phyloP scores from a whole-genome alignment of 2,113 vertebrate species.

The Leiothrix lutea region DNA sequence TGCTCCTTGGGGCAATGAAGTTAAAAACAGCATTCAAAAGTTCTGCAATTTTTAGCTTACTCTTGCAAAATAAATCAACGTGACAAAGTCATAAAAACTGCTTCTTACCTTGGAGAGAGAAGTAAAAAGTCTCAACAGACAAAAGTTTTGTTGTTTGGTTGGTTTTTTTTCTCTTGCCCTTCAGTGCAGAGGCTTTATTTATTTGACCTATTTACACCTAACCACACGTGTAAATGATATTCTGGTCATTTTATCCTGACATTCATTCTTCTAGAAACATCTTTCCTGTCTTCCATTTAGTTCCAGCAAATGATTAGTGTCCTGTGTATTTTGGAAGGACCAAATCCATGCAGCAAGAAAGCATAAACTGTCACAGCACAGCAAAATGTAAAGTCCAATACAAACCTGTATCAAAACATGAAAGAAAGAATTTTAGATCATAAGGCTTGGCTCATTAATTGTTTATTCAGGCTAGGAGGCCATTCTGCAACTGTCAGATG shows the following conservation, averaged over 20 bases:
- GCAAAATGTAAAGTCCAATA: not conserved
- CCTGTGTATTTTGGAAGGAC: not conserved
- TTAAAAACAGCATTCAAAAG: not conserved
- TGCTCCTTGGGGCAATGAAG: accelerated
- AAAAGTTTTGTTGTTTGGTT: not conserved
- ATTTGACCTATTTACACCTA: not conserved
- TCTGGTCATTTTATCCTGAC: not conserved
- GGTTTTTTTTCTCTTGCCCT: not conserved
- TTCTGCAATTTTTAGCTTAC: not conserved
- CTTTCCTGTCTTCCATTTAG: not conserved
- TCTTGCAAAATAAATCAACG: not conserved
- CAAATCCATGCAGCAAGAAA: not conserved
- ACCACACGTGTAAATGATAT: not conserved
- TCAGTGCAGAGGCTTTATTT: not conserved
- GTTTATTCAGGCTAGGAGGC: not conserved
- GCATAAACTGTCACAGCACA: not conserved
- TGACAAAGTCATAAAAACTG: not conserved
- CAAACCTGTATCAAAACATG: not conserved
- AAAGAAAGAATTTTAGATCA: not conserved
- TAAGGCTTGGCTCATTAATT: not conserved
- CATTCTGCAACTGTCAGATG: not conserved
- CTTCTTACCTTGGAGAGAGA: not conserved
- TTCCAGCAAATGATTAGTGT: not conserved
- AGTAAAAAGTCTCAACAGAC: not conserved
- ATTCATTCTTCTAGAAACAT: not conserved